These are phyloP conservation scores for Ferdinandea cuprea DNA, from an alignment of 2,888 invertebrate species.

Conservation along the genomic window DNA sequence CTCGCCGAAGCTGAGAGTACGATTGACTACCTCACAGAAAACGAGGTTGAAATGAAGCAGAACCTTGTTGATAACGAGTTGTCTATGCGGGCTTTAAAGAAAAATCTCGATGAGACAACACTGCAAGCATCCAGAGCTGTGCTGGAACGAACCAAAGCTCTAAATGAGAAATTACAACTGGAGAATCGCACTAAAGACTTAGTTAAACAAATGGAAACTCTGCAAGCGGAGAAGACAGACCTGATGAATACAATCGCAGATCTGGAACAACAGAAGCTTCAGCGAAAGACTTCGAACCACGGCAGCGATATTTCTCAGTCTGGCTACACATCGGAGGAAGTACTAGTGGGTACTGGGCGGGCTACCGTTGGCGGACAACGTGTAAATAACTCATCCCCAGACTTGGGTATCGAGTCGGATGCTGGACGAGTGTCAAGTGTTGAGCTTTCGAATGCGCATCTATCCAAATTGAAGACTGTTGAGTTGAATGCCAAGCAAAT, in stretches of 20 bases:
- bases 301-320: constrained; percentile 81
- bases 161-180: constrained; percentile 87
- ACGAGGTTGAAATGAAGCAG: constrained; percentile 82
- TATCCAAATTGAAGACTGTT: constrained; percentile 82
- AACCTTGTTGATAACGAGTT: constrained; percentile 82
- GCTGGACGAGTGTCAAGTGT: constrained; percentile 86
- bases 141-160: constrained; percentile 88
- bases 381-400: constrained; percentile 88
- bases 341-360: constrained; percentile 76
- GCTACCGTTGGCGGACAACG: constrained; percentile 75
- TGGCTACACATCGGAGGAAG: constrained; percentile 84
- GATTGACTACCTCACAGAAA: constrained; percentile 81
- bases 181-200: constrained; percentile 83
- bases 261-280: constrained; percentile 80
- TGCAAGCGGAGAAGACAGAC: constrained; percentile 79
- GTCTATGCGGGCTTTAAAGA: constrained; percentile 85
- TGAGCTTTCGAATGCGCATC: constrained; percentile 78
- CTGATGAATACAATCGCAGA: constrained; percentile 75
- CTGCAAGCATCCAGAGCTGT: constrained; percentile 90
- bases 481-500: constrained; percentile 79
- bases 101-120: constrained; percentile 88
- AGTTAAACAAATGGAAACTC: constrained; percentile 74
- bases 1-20: constrained; percentile 82
- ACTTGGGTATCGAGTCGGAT: constrained; percentile 95
- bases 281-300: constrained; percentile 79